Conservation (phyloP, 1,140 invertebrate genomes). For the Holotrichia oblita region DNA sequence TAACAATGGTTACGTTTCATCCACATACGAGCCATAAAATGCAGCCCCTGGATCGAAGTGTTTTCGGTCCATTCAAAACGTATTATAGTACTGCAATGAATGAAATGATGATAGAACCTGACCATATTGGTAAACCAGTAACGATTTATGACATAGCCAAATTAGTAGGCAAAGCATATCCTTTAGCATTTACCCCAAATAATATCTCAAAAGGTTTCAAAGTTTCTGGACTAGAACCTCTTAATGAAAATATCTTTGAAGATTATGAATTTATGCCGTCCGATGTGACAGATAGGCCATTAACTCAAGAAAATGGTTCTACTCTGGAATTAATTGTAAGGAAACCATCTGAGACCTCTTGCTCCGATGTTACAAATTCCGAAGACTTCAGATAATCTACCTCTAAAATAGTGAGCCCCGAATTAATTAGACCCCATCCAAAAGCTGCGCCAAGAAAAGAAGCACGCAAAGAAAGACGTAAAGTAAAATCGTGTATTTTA, state of each 20-base stretch:
- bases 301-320: not conserved
- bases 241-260: slow-evolving; percentile 14
- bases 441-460: slow-evolving; percentile 5
- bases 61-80: not conserved
- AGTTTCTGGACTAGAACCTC: not conserved
- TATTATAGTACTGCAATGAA: slow-evolving; percentile 4
- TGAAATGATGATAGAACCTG: slow-evolving; percentile 2
- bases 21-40: not conserved
- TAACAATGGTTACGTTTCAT: not conserved
- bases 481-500: slow-evolving; percentile 14
- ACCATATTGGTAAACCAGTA: not conserved
- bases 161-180: slow-evolving; percentile 7
- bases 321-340: not conserved
- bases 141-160: not conserved
- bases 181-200: not conserved
- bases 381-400: not conserved
- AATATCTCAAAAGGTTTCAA: not conserved
- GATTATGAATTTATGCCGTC: not conserved
- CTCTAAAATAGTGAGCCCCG: not conserved
- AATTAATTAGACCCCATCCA: not conserved
- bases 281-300: not conserved
- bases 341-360: not conserved
- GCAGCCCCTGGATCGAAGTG: slow-evolving; percentile 7
- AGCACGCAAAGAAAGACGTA: not conserved
- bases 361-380: not conserved